Base-by-base conservation (phyloP, 2,888 invertebrate species). In the Aspidiotus destructor region DNA sequence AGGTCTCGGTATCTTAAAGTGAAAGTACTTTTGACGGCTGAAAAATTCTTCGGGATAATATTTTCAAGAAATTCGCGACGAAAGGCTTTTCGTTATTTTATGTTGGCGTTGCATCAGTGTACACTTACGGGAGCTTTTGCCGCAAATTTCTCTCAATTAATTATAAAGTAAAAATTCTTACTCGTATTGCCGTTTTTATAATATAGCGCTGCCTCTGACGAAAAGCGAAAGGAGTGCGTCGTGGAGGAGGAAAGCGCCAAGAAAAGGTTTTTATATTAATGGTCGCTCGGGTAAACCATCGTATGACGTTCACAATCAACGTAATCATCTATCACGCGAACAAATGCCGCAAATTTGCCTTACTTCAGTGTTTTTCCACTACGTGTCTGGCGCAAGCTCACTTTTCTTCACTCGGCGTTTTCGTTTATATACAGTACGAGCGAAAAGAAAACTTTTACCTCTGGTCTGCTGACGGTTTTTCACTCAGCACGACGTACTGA, bases 281-380 rank as follows among this genome's bases (percentile, higher is more conserved):
- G 62, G 52, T 15, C 52, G 11, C 13, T 28, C 28, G 28, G 2
- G 28, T 17, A 62, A 62, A 52, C 62, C 40, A 48, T 62, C 62
- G 52, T 62, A 62, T 62, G 62, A 62, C 62, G 52, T 52, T 28
- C 52, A 62, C 62, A 62, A 62, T 62, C 52, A 62, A 52, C 42
- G 52, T 52, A 28, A 62, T 62, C 62, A 62, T 62, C 62, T 62
- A 62, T 62, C 62, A 62, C 62, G 17, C 52, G 40, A 62, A 52
- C 17, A 44, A 44, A 62, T 52, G 40, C 44, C 48, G 52, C 48
- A 62, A 52, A 62, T 62, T 62, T 62, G 62, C 62, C 62, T 48
- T 15, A 52, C 62, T 62, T 40, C 17, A 48, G 44, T 62, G 62
- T 62, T 62, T 61, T 62, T 62, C 62, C 48, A 48, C 16, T 42